Evolutionary conservation across 2,797 vertebrate species (phyloP).

Genomic region (Macropus fuliginosus): DNA sequence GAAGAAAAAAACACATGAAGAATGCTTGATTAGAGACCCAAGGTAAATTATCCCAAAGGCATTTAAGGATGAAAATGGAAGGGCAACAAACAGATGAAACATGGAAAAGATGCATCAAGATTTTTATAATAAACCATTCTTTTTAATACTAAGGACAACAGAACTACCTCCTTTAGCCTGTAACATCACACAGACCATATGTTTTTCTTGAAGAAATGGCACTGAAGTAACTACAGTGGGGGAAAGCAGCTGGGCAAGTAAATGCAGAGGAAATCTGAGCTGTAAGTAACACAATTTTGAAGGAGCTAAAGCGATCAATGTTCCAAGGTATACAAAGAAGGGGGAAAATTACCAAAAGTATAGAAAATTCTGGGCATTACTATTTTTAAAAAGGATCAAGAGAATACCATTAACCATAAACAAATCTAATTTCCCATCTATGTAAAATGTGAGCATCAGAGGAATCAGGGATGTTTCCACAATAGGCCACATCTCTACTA

Average conservation of each 20-base stretch:
- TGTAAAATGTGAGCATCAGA: background rate
- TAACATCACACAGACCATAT: background rate
- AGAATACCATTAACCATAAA: background rate
- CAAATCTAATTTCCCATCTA: background rate
- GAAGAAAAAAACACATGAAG: background rate
- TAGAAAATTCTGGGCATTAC: background rate
- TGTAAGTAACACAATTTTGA: background rate
- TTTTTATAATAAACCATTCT: background rate
- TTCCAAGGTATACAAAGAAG: background rate
- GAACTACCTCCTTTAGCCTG: background rate
- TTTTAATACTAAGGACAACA: background rate
- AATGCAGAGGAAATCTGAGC: background rate
- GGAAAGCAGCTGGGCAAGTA: background rate
- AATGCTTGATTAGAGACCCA: background rate
- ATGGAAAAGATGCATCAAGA: background rate
- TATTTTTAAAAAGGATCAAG: background rate
- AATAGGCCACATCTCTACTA: background rate
- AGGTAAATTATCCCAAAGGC: background rate
- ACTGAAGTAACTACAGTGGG: background rate
- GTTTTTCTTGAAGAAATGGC: background rate
- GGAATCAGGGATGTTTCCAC: background rate
- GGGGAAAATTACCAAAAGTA: background rate
- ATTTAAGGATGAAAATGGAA: background rate
- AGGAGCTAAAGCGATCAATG: background rate
- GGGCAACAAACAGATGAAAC: background rate